Evolutionary conservation across 2,113 vertebrate genomes (phyloP), one percentile per base, ranked within the genome.

Genomic region (Gila orcuttii): DNA sequence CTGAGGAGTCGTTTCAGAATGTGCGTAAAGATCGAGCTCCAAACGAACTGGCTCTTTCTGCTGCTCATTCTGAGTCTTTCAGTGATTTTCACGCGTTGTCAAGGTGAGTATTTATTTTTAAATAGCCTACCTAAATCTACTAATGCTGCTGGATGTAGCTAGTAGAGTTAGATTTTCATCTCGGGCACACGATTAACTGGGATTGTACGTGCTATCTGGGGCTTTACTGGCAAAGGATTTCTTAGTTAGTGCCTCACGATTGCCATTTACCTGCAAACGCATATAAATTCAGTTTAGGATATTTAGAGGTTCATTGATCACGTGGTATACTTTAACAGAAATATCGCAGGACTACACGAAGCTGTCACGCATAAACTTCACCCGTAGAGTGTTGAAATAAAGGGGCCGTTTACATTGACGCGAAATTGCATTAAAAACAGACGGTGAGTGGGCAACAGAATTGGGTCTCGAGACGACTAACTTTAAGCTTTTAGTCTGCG

Each of bases 31-130:
- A 83, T 39, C 60, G 90, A 79, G 83, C 60, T 85, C 66, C 89
- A 80, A 77, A 89, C 87, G 7, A 87, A 75, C 90, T 88, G 60
- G 89, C 81, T 93, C 31, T 21, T 93, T 31, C 66, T 89, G 87
- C 47, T 90, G 86, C 79, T 92, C 89, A 15, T 93, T 74, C 73
- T 95, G 11, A 88, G 89, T 10, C 88, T 88, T 0, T 86, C 89
- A 73, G 87, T 88, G 88, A 86, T 45, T 52, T n/a, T 82, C 33
- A 87, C 83, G 8, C 89, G 81, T 28, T 93, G 89, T 42, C 91
- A 93, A 93, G 95, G 95, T 95, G 93, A 92, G 92, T 91, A 90
- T 77, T 52, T 21, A 17, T 76, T 9, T 55, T 77, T 33, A 52
- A 77, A 28, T 73, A 42, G 42, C 9, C 42, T 42, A 42, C 10